These are phyloP conservation scores for Heterohyrax brucei DNA, from an alignment of 2,797 vertebrate species.

Conservation along the genomic window DNA sequence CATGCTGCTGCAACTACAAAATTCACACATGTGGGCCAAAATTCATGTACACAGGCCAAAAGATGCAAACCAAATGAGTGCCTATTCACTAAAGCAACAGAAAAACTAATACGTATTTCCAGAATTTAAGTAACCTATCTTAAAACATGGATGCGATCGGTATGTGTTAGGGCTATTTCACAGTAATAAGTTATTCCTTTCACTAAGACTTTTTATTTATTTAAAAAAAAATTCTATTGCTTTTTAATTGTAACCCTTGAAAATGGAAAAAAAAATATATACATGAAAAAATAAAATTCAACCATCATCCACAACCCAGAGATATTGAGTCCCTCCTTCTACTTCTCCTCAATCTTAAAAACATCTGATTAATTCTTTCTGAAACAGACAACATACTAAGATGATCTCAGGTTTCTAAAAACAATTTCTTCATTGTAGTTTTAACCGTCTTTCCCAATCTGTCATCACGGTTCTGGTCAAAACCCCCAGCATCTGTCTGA, in stretches of 20 bases:
- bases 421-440: not conserved
- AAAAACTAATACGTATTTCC: not conserved
- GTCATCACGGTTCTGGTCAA: not conserved
- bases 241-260: conserved; percentile 26
- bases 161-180: not conserved
- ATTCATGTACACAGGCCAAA: too few relatives aligned
- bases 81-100: not conserved
- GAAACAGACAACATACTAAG: not conserved
- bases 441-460: not conserved
- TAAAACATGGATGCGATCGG: not conserved
- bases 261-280: conserved; percentile 5
- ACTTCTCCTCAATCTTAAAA: not conserved
- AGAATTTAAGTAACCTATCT: not conserved
- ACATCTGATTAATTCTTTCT: not conserved
- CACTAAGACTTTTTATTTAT: not conserved
- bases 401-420: not conserved
- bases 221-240: not conserved
- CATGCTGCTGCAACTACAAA: not conserved
- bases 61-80: not conserved
- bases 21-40: not conserved
- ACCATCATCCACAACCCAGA: not conserved
- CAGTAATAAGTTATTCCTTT: not conserved
- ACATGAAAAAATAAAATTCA: conserved; percentile 21
- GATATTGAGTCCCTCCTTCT: not conserved
- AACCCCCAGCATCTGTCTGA: not conserved